These are phyloP conservation scores for Clarias fuscus DNA, from an alignment of 2,797 vertebrate species.

Conservation along the genomic window DNA sequence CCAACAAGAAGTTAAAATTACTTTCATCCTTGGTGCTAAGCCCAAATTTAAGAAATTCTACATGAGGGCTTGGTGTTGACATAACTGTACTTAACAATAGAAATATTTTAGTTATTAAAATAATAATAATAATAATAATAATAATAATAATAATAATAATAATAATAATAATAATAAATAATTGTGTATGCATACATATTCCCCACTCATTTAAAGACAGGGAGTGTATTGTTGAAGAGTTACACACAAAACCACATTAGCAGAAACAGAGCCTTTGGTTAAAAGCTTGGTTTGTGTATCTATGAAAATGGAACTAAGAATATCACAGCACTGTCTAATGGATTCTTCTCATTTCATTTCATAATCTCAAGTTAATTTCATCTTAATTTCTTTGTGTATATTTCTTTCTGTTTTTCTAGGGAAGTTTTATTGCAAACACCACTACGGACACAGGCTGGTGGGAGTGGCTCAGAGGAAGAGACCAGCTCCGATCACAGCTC, in stretches of 20 bases:
- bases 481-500: constrained; percentile 63
- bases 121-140: no score
- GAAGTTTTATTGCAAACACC: constrained; percentile 92
- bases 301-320: constrained; percentile 14
- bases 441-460: constrained; percentile 78
- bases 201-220: constrained; percentile 61
- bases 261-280: constrained; percentile 9
- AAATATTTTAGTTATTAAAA: no score
- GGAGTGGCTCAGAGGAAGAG: constrained; percentile 80
- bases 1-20: no score
- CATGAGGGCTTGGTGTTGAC: neutral
- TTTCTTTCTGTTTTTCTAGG: constrained; percentile 68
- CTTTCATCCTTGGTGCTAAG: neutral
- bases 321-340: constrained; percentile 19
- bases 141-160: no score
- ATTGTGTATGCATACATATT: no score
- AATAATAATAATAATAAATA: no score
- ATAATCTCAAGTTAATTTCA: neutral
- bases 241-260: neutral
- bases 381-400: neutral
- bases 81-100: no score
- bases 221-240: constrained; percentile 73
- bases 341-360: constrained; percentile 35
- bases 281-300: neutral
- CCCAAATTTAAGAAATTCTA: neutral